phyloP scores from a whole-genome alignment of 2,797 vertebrate species.

The Gymnodraco acuticeps region DNA sequence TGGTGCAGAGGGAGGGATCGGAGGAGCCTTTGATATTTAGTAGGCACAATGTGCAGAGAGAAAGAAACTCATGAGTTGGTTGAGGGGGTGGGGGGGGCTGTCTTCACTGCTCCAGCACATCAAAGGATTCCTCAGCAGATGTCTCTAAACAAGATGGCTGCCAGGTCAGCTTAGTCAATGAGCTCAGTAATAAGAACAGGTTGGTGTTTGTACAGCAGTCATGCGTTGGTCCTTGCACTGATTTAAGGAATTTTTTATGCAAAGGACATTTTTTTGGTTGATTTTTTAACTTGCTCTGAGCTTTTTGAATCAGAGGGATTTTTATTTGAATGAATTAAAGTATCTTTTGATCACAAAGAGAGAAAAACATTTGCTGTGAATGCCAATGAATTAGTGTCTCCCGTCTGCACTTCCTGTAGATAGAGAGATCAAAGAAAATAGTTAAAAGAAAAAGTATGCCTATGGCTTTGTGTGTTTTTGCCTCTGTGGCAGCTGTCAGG shows the following conservation, averaged over 20 bases:
- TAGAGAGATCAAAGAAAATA: conserved; percentile 16
- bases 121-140: conserved; percentile 76
- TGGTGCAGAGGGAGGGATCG: conserved; percentile 31
- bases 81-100: conserved; percentile 25
- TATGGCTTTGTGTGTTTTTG: conserved; percentile 52
- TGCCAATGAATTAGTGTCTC: conserved; percentile 27
- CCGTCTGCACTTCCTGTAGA: conserved; percentile 19
- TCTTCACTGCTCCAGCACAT: conserved; percentile 61
- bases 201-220: conserved; percentile 36
- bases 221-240: neutral
- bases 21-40: conserved; percentile 68
- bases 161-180: conserved; percentile 69
- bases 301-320: conserved; percentile 31
- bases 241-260: neutral
- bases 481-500: conserved; percentile 73
- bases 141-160: conserved; percentile 77
- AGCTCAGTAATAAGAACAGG: conserved; percentile 53
- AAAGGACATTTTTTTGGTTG: too few relatives aligned
- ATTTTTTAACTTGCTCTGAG: conserved; percentile 39
- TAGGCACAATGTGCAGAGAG: conserved; percentile 47
- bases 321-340: conserved; percentile 24
- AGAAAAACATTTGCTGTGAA: conserved; percentile 19
- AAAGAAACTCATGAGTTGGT: conserved; percentile 56
- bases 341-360: conserved; percentile 34
- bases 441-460: conserved; percentile 37